Evolutionary conservation across 1,140 invertebrate genomes (phyloP), one percentile per base, ranked within the genome.

Genomic region (Habropoda laboriosa): DNA sequence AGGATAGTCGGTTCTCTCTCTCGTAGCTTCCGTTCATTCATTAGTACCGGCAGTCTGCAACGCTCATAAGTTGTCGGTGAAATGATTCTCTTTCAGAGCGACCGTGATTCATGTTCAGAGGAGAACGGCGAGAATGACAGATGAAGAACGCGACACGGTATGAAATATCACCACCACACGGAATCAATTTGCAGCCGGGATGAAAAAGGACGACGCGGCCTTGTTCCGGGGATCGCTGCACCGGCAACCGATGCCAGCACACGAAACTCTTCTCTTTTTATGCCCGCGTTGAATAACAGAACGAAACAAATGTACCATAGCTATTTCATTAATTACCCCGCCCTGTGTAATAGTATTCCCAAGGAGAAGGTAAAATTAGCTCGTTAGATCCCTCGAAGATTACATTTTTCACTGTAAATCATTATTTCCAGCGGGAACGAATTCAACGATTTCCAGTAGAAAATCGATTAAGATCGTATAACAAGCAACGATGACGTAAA

Each of bases 1-100:
- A 32, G 42, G 81, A 82, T 86, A 87, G 81, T 70, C 83, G 70
- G 49, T 7, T 64, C 61, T 49, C 45, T 49, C 45, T 51, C 42
- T 21, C 16, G 35, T 57, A 79, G 85, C 85, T 87, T 83, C 85
- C 70, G 85, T 87, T 72, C 73, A 61, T 79, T 77, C 78, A 53
- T 58, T 81, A 66, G 58, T 85, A 81, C 42, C 68, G 58, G 64
- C 61, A 53, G 55, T 40, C 51, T 16, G 58, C 30, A 24, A n/a
- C 30, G 64, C 57, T 67, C 79, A 74, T 85, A 86, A 73, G 76
- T 85, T 67, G 49, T 53, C 63, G 47, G 61, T 16, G 38, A 67
- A 85, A 73, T 57, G 68, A 74, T 72, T 70, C 81, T 49, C 60
- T 63, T 79, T 73, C 70, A 79, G 40, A 18, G 42, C 47, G 49